Evolutionary conservation across 2,888 invertebrate genomes (phyloP).

Genomic region (Mellilla xanthometata): DNA sequence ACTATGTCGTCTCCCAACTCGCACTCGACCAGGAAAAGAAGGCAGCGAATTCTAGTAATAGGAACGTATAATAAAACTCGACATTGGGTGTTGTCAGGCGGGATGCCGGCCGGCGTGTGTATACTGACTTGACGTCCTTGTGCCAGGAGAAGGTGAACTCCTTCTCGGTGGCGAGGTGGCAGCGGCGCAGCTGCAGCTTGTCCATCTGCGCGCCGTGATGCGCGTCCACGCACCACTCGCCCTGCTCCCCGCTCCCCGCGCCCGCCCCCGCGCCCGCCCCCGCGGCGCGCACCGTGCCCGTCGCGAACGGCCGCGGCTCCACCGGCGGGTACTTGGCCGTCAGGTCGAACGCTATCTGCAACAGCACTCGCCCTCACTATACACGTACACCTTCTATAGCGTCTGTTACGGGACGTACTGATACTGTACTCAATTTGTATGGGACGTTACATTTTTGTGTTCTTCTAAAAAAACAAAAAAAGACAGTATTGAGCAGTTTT

Average conservation of each 20-base stretch:
- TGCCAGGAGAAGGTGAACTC: slow-evolving; percentile 89
- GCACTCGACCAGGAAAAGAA: too few species aligned
- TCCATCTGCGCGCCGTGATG: slow-evolving; percentile 57
- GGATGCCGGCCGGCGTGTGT: too few species aligned
- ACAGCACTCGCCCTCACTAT: slow-evolving; percentile 21
- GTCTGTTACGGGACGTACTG: too few species aligned
- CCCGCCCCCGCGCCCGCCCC: slow-evolving; percentile 88
- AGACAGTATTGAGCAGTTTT: too few species aligned
- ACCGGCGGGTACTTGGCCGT: slow-evolving; percentile 92
- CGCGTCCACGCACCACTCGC: slow-evolving; percentile 88
- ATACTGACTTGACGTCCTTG: slow-evolving; percentile 85
- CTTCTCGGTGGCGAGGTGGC: slow-evolving; percentile 79
- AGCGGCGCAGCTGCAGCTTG: slow-evolving; percentile 51
- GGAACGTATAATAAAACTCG: too few species aligned
- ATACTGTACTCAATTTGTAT: too few species aligned
- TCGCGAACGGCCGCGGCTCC: slow-evolving; percentile 92
- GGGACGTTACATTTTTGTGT: too few species aligned
- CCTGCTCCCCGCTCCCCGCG: slow-evolving; percentile 85
- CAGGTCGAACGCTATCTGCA: slow-evolving; percentile 93
- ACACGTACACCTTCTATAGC: too few species aligned
- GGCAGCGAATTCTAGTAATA: too few species aligned
- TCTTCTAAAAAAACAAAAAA: too few species aligned
- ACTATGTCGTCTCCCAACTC: too few species aligned
- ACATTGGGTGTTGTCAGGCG: too few species aligned
- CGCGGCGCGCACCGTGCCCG: slow-evolving; percentile 89